Percentiles rank a stretch among this genome's conserved stretches.
Evolutionary conservation across 2,888 invertebrate genomes (phyloP).

Genomic region (Teinopalpus imperialis): DNA sequence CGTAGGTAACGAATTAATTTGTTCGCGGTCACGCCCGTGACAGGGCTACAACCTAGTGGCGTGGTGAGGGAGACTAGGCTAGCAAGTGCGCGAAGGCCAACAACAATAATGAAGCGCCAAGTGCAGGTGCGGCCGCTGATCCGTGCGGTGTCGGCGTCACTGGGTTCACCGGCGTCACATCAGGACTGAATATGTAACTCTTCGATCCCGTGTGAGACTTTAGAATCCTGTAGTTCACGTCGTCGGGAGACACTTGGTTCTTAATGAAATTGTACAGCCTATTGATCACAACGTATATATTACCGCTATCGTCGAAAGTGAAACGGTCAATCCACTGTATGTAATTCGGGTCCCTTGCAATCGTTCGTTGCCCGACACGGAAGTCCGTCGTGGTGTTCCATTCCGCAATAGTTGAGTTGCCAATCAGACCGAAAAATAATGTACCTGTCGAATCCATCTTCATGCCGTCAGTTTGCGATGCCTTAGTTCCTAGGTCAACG

Average conservation of each 20-base stretch:
- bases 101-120: conserved; percentile 52
- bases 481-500: conserved; percentile 82
- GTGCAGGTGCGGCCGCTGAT: conserved; percentile 50
- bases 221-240: conserved; percentile 86
- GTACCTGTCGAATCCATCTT: conserved; percentile 86
- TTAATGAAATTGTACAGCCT: conserved; percentile 85
- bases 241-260: conserved; percentile 78
- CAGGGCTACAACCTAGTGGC: conserved; percentile 35
- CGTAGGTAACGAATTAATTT: conserved; percentile 48
- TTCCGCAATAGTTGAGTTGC: conserved; percentile 85
- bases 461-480: conserved; percentile 88
- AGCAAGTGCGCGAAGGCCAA: conserved; percentile 61
- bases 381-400: conserved; percentile 85
- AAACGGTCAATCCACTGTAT: conserved; percentile 89
- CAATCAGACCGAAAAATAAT: conserved; percentile 86
- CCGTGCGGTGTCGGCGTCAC: conserved; percentile 37
- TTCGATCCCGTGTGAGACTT: conserved; percentile 82
- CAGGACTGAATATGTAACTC: conserved; percentile 84
- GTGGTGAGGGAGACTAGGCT: conserved; percentile 55
- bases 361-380: conserved; percentile 82
- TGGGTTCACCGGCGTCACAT: conserved; percentile 40
- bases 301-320: conserved; percentile 84
- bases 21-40: conserved; percentile 46
- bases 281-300: conserved; percentile 86
- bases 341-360: conserved; percentile 84